These are phyloP conservation scores for Opisthograptis luteolata DNA, from an alignment of 2,888 invertebrate species.

Conservation along the genomic window DNA sequence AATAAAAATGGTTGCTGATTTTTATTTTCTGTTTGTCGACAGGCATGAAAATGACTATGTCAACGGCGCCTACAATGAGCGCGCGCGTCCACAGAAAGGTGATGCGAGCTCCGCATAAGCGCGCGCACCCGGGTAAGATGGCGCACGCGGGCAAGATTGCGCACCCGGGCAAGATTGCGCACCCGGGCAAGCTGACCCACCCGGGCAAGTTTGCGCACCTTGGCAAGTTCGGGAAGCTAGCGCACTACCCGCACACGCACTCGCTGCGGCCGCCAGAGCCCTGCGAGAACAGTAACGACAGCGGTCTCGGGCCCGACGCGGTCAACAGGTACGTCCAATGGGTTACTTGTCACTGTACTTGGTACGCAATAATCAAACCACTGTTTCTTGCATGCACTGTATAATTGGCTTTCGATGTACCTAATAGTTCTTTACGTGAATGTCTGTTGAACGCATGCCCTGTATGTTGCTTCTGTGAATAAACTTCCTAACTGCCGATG, in stretches of 20 bases:
- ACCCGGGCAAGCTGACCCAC: constrained; percentile 64
- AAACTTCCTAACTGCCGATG: not conserved
- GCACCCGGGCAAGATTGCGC: constrained; percentile 65
- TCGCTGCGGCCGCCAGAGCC: constrained; percentile 81
- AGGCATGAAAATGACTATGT: constrained; percentile 91
- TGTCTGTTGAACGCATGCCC: constrained; percentile 4
- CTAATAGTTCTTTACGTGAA: not conserved
- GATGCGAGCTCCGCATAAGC: constrained; percentile 87
- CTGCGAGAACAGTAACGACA: constrained; percentile 95
- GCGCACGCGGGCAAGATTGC: constrained; percentile 73
- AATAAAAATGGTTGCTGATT: constrained; percentile 41
- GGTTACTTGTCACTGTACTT: too few species aligned
- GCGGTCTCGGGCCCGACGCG: constrained; percentile 93
- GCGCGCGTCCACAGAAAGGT: constrained; percentile 87
- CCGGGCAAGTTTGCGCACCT: constrained; percentile 63
- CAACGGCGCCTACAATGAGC: constrained; percentile 87
- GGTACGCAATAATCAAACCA: too few species aligned
- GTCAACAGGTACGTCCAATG: constrained; percentile 64
- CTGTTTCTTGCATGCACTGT: too few species aligned
- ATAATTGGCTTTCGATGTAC: not conserved
- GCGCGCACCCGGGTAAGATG: constrained; percentile 81
- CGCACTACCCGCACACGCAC: constrained; percentile 77
- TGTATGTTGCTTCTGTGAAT: constrained; percentile 11
- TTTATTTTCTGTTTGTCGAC: constrained; percentile 65
- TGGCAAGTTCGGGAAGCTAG: constrained; percentile 72